Evolutionary conservation across 2,113 vertebrate genomes (phyloP).

Genomic region (Barbus barbus): DNA sequence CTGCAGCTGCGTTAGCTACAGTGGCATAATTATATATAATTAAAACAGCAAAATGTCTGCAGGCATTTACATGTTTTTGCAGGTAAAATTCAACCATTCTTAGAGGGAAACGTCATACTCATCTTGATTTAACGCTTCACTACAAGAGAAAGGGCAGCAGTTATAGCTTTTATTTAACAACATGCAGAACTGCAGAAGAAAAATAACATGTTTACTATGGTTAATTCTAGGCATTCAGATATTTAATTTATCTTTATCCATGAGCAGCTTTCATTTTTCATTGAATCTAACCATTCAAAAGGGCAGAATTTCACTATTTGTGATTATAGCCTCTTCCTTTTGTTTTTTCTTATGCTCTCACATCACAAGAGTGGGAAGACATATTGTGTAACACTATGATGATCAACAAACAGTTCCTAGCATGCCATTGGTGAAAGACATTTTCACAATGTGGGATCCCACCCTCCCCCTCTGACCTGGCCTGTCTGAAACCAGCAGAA

Average conservation of each 20-base stretch:
- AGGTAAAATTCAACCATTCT: background rate
- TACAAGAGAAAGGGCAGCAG: background rate
- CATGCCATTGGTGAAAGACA: conserved; percentile 11
- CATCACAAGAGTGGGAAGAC: background rate
- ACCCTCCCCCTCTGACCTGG: conserved; percentile 14
- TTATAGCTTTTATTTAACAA: background rate
- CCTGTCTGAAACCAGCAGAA: conserved; percentile 14
- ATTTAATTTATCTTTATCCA: background rate
- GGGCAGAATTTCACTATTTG: background rate
- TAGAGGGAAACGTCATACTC: too few relatives aligned
- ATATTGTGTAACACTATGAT: conserved; percentile 8
- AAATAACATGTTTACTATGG: background rate
- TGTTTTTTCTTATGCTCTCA: background rate
- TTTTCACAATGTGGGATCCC: conserved; percentile 23
- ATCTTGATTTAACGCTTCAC: too few relatives aligned
- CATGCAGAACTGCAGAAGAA: background rate
- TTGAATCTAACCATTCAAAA: background rate
- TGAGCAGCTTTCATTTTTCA: background rate
- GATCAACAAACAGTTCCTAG: conserved; percentile 32
- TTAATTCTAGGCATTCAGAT: background rate
- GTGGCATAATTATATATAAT: conserved; percentile 9
- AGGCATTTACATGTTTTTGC: background rate
- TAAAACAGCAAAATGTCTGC: background rate
- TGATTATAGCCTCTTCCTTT: background rate
- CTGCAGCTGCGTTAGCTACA: background rate